These are phyloP conservation scores for Heliconius eleuchia DNA, from an alignment of 1,140 invertebrate genomes.

Conservation along the genomic window DNA sequence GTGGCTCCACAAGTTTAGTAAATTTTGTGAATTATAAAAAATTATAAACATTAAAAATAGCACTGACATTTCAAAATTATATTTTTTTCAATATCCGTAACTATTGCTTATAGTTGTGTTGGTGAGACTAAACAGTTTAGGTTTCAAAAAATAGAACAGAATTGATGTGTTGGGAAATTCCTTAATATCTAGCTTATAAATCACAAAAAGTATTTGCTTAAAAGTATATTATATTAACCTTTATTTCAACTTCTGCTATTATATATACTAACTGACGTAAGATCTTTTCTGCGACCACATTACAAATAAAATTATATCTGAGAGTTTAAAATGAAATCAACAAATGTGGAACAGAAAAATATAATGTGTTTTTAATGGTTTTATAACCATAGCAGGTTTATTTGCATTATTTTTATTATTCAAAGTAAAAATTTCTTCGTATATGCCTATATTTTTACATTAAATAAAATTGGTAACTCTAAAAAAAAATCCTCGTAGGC, in stretches of 20 bases:
- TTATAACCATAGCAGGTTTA: neutral
- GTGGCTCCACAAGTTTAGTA: neutral
- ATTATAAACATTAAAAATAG: neutral
- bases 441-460: neutral
- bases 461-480: neutral
- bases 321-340: constrained; percentile 9
- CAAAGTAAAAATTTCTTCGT: neutral
- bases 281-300: neutral
- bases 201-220: too few relatives aligned
- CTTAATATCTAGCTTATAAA: too few relatives aligned
- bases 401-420: constrained; percentile 3
- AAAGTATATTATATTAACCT: neutral
- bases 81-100: too few relatives aligned
- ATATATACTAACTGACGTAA: neutral
- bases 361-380: constrained; percentile 6
- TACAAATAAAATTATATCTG: constrained; percentile 5
- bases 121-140: too few relatives aligned
- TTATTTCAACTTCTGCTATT: neutral
- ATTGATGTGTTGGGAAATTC: too few relatives aligned
- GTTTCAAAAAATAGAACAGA: neutral
- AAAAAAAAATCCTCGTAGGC: constrained; percentile 39
- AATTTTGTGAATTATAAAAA: neutral
- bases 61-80: too few relatives aligned
- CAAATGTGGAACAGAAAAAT: neutral
- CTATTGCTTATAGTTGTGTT: too few relatives aligned